Evolutionary conservation across 1,140 invertebrate species (phyloP).

Genomic region (silkworm (Bombyx mori)): DNA sequence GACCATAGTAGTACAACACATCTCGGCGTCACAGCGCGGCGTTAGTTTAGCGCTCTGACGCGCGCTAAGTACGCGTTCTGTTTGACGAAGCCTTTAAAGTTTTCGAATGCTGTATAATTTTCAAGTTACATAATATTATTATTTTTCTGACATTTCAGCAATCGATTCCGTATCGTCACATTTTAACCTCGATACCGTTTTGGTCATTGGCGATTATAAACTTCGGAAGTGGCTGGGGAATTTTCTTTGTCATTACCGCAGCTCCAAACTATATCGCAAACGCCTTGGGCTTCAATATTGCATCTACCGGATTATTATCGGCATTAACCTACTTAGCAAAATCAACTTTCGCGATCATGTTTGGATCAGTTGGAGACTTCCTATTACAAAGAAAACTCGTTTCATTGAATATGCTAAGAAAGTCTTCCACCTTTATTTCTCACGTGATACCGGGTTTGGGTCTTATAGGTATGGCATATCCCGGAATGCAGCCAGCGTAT

Average conservation of each 20-base stretch:
- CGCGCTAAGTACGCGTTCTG: no score
- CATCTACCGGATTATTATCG: conserved; percentile 9
- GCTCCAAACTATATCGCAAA: conserved; percentile 11
- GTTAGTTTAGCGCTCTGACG: no score
- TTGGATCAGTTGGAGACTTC: conserved; percentile 9
- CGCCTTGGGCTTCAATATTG: conserved; percentile 7
- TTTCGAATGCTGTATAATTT: not conserved
- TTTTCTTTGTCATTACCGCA: conserved; percentile 9
- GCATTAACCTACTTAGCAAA: conserved; percentile 7
- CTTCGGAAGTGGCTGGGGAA: conserved; percentile 9
- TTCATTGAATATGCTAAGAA: conserved; percentile 5
- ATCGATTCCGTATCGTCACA: conserved; percentile 1
- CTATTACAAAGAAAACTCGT: conserved; percentile 5
- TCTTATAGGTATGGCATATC: conserved; percentile 6
- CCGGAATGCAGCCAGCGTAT: not conserved
- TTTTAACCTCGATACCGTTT: conserved; percentile 9
- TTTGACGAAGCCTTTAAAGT: no score
- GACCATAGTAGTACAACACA: not conserved
- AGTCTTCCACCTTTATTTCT: conserved; percentile 1
- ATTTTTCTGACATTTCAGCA: conserved; percentile 2
- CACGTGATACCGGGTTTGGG: conserved; percentile 6
- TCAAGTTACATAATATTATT: not conserved
- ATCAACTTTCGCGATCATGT: conserved; percentile 1
- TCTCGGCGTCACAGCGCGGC: not conserved
- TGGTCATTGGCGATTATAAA: conserved; percentile 5